Evolutionary conservation across 2,797 vertebrate species (phyloP).

Genomic region (Apodemus agrarius): DNA sequence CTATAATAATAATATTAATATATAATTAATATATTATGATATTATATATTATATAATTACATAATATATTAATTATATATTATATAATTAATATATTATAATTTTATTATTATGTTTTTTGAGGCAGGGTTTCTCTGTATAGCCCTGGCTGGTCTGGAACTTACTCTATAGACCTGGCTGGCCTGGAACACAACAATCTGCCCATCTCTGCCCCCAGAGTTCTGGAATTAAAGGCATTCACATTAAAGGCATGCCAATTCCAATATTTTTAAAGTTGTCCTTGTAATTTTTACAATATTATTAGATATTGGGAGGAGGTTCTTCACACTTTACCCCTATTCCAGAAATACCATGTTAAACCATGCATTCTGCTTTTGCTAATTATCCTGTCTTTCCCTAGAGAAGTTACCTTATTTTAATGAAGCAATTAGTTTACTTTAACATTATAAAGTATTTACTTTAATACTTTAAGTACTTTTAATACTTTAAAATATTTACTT

Average conservation of each 20-base stretch:
- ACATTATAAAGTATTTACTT: no score
- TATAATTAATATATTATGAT: no score
- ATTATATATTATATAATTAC: no score
- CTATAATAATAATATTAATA: no score
- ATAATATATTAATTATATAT: no score
- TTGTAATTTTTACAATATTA: not conserved
- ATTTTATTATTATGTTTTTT: not conserved
- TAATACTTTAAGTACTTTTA: no score
- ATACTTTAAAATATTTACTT: no score
- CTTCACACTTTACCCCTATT: not conserved
- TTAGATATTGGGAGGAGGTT: not conserved
- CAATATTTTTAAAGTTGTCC: not conserved
- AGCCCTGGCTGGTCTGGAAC: no score
- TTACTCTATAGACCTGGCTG: not conserved
- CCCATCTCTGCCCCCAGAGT: not conserved
- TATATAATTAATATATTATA: not conserved
- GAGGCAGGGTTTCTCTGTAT: not conserved
- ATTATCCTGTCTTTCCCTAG: not conserved
- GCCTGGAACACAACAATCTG: not conserved
- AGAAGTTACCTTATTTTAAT: not conserved
- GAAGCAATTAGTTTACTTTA: not conserved
- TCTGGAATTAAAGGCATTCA: no score
- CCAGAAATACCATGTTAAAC: not conserved
- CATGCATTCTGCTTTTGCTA: not conserved
- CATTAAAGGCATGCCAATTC: not conserved